Evolutionary conservation across 2,888 invertebrate genomes (phyloP), one percentile per base, ranked within the genome.

Genomic region (Bellardia bayeri): DNA sequence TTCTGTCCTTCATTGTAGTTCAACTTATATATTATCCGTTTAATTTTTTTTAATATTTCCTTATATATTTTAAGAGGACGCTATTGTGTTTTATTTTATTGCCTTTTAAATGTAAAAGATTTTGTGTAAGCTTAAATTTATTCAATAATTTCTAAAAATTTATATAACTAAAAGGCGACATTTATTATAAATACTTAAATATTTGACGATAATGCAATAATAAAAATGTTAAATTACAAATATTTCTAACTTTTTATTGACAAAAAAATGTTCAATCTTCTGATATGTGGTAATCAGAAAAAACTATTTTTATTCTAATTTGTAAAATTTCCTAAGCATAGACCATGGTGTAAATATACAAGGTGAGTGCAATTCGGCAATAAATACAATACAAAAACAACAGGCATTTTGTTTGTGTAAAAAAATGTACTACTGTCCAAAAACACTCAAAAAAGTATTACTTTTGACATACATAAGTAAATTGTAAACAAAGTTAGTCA

Each of bases 81-180:
- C 58, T 82, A 49, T 63, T 71, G 49, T 86, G 30, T 66, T 42
- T 42, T n/a, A 33, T 42, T 81, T 72, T 54, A 66, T 51, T 40
- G 71, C 64, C 58, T 63, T 61, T 71, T 71, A 80, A 71, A 63
- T 80, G 79, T 81, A 66, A 61, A 72, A 51, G 37, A 51, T 69
- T 82, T 79, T n/a, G 66, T 80, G 33, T 76, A 84, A 83, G 66
- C 66, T 74, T 81, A 78, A 66, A 83, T 64, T 84, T 68, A 71
- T 61, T 82, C 71, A 63, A 82, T 82, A 63, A 74, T 74, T 78
- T 82, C 54, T 45, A 66, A 83, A 72, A 68, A 68, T 66, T 74
- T 63, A 71, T 72, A 69, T 58, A 37, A 37, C 16, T 64, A 45
- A 45, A 69, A 64, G 54, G 30, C 49, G 78, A 74, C 37, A 74